A percentile compares a stretch with the other conserved stretches of the same genome.
These are phyloP conservation scores for Micrasema minimum DNA, from an alignment of 1,140 invertebrate genomes.

Conservation along the genomic window DNA sequence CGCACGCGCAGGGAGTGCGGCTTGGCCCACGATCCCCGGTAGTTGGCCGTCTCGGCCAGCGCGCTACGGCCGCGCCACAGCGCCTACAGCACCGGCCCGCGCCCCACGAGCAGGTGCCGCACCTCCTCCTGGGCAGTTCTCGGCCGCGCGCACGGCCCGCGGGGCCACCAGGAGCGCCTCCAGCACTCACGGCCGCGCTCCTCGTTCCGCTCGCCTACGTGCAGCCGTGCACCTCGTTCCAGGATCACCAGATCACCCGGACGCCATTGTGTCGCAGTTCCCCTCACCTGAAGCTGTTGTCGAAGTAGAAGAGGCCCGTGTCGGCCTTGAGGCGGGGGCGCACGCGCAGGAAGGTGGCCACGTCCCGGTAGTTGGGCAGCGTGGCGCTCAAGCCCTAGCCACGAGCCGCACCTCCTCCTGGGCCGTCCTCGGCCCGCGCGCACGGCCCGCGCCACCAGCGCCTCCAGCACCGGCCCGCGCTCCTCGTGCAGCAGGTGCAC, in stretches of 20 bases:
- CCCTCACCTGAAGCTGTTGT: constrained; percentile 91
- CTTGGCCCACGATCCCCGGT: too few species aligned
- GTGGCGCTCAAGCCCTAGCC: constrained; percentile 98
- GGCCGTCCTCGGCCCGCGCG: constrained; percentile 94
- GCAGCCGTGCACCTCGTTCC: too few species aligned
- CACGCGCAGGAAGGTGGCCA: constrained; percentile 94
- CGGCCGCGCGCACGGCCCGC: too few species aligned
- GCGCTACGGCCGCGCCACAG: constrained; percentile 95
- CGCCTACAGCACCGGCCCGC: constrained; percentile 97
- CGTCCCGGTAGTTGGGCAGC: constrained; percentile 97
- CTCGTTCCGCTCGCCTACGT: too few species aligned
- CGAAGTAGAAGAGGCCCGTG: constrained; percentile 96
- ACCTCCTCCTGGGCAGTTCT: too few species aligned
- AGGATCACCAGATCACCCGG: too few species aligned
- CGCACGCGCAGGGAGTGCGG: too few species aligned
- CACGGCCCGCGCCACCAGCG: constrained; percentile 94
- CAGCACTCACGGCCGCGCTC: too few species aligned
- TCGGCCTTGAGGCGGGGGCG: too few species aligned
- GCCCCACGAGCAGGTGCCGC: constrained; percentile 98
- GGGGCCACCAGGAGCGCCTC: too few species aligned
- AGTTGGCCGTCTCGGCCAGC: constrained; percentile 95
- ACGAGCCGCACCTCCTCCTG: constrained; percentile 95
- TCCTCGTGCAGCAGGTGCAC: constrained; percentile 99
- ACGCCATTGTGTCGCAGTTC: too few species aligned
- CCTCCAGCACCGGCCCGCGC: constrained; percentile 96